These are phyloP conservation scores for Aegypius monachus DNA, from an alignment of 2,113 vertebrate species.

Conservation along the genomic window DNA sequence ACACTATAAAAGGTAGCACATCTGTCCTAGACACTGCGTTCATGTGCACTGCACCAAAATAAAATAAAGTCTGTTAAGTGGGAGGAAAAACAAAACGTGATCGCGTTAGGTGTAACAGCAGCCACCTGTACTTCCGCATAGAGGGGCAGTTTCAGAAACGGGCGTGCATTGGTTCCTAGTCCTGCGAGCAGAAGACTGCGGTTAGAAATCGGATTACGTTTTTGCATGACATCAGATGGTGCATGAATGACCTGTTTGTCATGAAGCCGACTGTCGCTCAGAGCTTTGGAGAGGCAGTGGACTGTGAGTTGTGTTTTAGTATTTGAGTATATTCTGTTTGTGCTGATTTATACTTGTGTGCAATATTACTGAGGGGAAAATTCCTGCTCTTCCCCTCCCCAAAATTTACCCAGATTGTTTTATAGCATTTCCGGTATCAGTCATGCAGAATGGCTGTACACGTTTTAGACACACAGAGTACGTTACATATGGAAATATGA, in stretches of 20 bases:
- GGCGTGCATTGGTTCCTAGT: constrained; percentile 55
- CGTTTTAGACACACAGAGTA: constrained; percentile 50
- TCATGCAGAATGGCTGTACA: constrained; percentile 43
- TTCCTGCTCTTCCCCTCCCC: background rate
- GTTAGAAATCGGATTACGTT: constrained; percentile 48
- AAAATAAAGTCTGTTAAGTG: constrained; percentile 43
- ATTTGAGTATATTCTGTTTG: constrained; percentile 50
- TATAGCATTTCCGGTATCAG: background rate
- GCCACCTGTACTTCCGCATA: constrained; percentile 9
- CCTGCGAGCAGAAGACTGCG: constrained; percentile 64
- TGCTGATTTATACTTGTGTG: background rate
- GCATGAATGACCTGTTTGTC: constrained; percentile 22
- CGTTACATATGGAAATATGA: constrained; percentile 32
- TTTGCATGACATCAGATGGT: constrained; percentile 21
- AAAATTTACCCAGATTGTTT: constrained; percentile 4
- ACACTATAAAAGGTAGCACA: constrained; percentile 58
- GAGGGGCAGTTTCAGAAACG: constrained; percentile 39
- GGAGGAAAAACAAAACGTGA: constrained; percentile 47
- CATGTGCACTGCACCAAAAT: constrained; percentile 32
- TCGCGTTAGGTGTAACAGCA: constrained; percentile 30
- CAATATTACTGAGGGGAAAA: background rate
- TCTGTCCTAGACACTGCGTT: constrained; percentile 53
- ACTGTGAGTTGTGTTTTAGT: background rate
- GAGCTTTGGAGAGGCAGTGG: constrained; percentile 38
- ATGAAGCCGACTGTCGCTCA: constrained; percentile 10